Evolutionary conservation across 2,888 invertebrate genomes (phyloP).

Genomic region (Sclerodermus sp.): DNA sequence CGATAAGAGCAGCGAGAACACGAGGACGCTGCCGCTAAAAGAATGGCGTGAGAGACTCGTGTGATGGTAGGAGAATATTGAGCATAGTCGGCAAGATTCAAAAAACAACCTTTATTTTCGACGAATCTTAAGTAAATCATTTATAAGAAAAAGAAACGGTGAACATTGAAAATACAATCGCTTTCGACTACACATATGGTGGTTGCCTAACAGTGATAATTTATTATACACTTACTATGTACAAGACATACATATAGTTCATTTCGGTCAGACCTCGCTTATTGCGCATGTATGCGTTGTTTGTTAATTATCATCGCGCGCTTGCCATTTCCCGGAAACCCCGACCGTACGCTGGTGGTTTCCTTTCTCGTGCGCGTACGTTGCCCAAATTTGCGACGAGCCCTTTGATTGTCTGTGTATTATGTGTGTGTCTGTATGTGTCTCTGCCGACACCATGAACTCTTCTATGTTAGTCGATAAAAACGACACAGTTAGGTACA

Average conservation of each 20-base stretch:
- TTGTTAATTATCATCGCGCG: too few relatives aligned
- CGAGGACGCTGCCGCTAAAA: too few relatives aligned
- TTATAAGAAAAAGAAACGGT: constrained; percentile 38
- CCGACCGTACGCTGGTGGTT: too few relatives aligned
- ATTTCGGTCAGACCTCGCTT: constrained; percentile 12
- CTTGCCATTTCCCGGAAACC: too few relatives aligned
- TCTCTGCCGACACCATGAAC: too few relatives aligned
- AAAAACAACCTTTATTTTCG: constrained; percentile 40
- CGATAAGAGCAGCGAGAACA: too few relatives aligned
- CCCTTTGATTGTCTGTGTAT: too few relatives aligned
- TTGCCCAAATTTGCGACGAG: too few relatives aligned
- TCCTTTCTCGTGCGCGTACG: not conserved
- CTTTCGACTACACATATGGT: constrained; percentile 21
- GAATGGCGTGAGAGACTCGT: too few relatives aligned
- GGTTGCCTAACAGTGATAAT: constrained; percentile 26
- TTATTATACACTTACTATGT: constrained; percentile 38
- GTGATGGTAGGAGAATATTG: constrained; percentile 1
- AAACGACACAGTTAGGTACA: too few relatives aligned
- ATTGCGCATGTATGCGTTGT: constrained; percentile 17
- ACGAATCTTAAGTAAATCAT: constrained; percentile 32
- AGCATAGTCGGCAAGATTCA: constrained; percentile 4
- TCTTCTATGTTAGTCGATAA: too few relatives aligned
- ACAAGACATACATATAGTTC: constrained; percentile 33
- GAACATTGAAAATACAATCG: constrained; percentile 40
- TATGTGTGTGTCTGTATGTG: too few relatives aligned